These are phyloP conservation scores for Xerus rutilus DNA, from an alignment of 2,797 vertebrate genomes.

Conservation along the genomic window DNA sequence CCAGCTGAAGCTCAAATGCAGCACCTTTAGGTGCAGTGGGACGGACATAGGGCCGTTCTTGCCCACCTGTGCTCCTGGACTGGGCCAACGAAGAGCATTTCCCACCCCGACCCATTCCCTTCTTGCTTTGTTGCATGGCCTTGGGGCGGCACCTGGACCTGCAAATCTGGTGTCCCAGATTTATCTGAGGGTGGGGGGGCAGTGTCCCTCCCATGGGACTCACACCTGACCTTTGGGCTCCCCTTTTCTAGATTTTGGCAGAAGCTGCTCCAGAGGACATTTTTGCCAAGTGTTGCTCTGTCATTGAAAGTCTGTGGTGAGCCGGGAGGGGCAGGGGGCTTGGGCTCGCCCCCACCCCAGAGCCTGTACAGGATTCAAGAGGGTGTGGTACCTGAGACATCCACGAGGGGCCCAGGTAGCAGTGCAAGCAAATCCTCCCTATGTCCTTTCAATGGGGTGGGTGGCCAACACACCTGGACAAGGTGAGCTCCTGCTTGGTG, in stretches of 20 bases:
- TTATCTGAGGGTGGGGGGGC: background rate
- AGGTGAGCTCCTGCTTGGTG: background rate
- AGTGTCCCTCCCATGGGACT: background rate
- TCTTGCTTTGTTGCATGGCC: background rate
- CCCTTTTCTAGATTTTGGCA: constrained; percentile 68
- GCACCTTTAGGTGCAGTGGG: too few relatives aligned
- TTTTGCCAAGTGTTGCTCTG: constrained; percentile 74
- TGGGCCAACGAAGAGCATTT: too few relatives aligned
- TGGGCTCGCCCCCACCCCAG: rapidly evolving
- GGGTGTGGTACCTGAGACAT: too few relatives aligned
- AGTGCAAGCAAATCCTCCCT: background rate
- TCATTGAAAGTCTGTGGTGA: constrained; percentile 61
- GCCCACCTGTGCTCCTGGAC: too few relatives aligned
- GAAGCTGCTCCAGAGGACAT: constrained; percentile 68
- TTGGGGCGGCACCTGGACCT: background rate
- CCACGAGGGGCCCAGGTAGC: background rate
- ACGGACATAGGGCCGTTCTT: too few relatives aligned
- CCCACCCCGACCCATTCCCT: too few relatives aligned
- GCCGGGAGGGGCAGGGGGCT: background rate
- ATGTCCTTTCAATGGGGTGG: too few relatives aligned
- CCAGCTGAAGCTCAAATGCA: too few relatives aligned
- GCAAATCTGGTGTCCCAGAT: too few relatives aligned
- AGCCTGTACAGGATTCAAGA: background rate
- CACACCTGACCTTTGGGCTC: background rate
- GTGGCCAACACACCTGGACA: background rate